phyloP scores from a whole-genome alignment of 1,140 invertebrate genomes.

The Drosophila repleta region DNA sequence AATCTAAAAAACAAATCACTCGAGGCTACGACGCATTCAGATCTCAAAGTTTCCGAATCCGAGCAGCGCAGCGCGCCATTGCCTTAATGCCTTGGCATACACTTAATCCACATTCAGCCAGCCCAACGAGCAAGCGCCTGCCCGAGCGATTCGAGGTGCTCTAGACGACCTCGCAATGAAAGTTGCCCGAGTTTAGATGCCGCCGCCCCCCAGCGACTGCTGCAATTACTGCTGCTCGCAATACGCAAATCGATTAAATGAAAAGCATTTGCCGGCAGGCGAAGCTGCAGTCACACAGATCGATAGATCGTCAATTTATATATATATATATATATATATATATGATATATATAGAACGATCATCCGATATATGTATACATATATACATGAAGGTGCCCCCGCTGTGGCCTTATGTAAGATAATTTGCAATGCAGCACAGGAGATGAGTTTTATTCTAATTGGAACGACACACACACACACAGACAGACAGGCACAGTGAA shows the following conservation, averaged over 20 bases:
- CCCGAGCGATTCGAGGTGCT: no score
- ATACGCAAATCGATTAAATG: constrained; percentile 79
- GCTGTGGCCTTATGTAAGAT: constrained; percentile 42
- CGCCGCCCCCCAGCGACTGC: constrained; percentile 1
- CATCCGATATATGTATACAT: constrained; percentile 1
- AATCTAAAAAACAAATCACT: constrained; percentile 82
- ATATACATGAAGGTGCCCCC: constrained; percentile 1
- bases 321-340: constrained; percentile 12
- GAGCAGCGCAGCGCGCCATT: constrained; percentile 3
- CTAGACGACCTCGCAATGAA: constrained; percentile 60
- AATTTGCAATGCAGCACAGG: constrained; percentile 74
- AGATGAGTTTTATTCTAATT: constrained; percentile 79
- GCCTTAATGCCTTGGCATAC: constrained; percentile 71
- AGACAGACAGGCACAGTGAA: constrained; percentile 1
- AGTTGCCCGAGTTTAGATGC: constrained; percentile 47
- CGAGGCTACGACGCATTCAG: constrained; percentile 59
- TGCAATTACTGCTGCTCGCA: constrained; percentile 74
- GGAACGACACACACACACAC: constrained; percentile 53
- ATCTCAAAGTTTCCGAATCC: constrained; percentile 25
- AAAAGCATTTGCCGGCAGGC: constrained; percentile 35
- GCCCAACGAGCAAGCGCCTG: constrained; percentile 1
- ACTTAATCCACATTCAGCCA: constrained; percentile 76
- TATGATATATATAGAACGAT: background rate
- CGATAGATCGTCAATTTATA: constrained; percentile 1
- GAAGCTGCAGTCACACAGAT: background rate